Evolutionary conservation across 1,140 invertebrate genomes (phyloP), one percentile per base, ranked within the genome.

Genomic region (Lepidurus arcticus): DNA sequence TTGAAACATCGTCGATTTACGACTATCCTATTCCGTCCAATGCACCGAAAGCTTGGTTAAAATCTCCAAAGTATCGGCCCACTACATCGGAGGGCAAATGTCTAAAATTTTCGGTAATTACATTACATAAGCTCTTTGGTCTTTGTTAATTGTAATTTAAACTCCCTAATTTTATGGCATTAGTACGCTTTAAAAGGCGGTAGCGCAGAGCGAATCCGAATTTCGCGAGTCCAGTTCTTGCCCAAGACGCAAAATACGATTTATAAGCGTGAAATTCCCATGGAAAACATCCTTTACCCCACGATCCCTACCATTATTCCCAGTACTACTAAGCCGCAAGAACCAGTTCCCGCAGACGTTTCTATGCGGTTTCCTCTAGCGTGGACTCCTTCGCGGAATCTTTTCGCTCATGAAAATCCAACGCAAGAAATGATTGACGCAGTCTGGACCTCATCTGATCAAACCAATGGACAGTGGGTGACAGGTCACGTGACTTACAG

Each of bases 391-490:
- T 65, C 73, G 16, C 77, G 42, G 34, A 73, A 26, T 3, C 74
- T 78, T 11, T 65, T 76, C 9, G 65, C 73, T 26, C 74, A 74
- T 11, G 16, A 74, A 24, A 44, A 44, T 7, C 43, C 42, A 11
- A 45, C 65, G 73, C 44, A 74, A 43, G 78, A 78, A 74, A 34
- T 74, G 0, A 73, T 78, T 16, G 78, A 78, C 21, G 78, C 74
- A 13, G n/a, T 78, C n/a, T 78, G 78, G 78, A 34, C 73, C 3
- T 78, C 78, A 1, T 78, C 78, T 9, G 78, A 78, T 45, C 75
- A 44, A 45, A 78, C 78, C 21, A 24, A 44, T 21, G 78, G 78
- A 11, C 7, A 44, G 16, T 78, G 78, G 78, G n/a, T 78, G 1
- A 21, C 24, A 5, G 78, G 73, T 21, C 78, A 78, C 43, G 78